Evolutionary conservation across 2,888 invertebrate genomes (phyloP).

Genomic region (Linnaemya tessellans): DNA sequence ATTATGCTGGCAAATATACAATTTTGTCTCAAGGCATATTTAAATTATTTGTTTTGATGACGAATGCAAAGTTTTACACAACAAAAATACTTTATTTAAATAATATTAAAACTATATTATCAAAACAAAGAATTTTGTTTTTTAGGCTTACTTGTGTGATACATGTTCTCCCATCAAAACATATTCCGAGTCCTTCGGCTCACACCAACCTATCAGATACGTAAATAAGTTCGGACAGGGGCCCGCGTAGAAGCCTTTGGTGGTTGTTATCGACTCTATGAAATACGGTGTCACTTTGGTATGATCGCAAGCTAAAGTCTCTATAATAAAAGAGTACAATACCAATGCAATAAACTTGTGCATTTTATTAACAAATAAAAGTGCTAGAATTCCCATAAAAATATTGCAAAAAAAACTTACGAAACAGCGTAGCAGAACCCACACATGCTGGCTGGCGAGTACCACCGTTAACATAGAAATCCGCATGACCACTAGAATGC

Average conservation of each 20-base stretch:
- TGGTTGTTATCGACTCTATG: slow-evolving; percentile 93
- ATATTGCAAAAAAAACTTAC: slow-evolving; percentile 85
- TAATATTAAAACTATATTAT: neutral
- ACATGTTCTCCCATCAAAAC: slow-evolving; percentile 94
- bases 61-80: neutral
- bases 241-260: slow-evolving; percentile 92
- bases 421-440: slow-evolving; percentile 90
- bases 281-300: slow-evolving; percentile 96
- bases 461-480: slow-evolving; percentile 94
- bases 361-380: neutral
- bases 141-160: slow-evolving; percentile 87
- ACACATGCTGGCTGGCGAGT: slow-evolving; percentile 94
- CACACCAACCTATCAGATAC: slow-evolving; percentile 93
- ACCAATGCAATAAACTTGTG: neutral
- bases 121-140: neutral
- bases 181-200: slow-evolving; percentile 90
- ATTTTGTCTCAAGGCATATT: too few species aligned
- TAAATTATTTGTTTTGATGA: too few species aligned
- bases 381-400: neutral
- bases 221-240: slow-evolving; percentile 92
- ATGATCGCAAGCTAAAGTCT: slow-evolving; percentile 94
- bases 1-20: too few species aligned
- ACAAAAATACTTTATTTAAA: neutral
- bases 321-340: slow-evolving; percentile 82
- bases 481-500: slow-evolving; percentile 94